Percentiles rank a stretch among this genome's conserved stretches.
Conservation (phyloP, 1,140 invertebrate species). For the Stenopsyche tienmushanensis region DNA sequence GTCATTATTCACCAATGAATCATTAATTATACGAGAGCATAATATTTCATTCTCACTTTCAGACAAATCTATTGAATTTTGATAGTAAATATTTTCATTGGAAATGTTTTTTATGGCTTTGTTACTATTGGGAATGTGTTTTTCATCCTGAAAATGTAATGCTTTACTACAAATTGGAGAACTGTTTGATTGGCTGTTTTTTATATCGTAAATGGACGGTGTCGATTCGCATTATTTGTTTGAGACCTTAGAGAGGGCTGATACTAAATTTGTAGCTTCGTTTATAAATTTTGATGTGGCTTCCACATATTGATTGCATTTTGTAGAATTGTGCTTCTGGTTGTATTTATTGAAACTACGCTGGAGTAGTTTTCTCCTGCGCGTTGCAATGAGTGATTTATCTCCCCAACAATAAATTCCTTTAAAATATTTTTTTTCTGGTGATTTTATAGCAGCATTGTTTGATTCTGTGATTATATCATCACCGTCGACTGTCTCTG, state of each 20-base stretch:
- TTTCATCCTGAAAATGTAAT: slow-evolving; percentile 38
- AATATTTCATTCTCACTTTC: too few species aligned
- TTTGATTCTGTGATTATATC: neutral
- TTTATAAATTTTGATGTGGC: slow-evolving; percentile 35
- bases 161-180: slow-evolving; percentile 37
- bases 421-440: slow-evolving; percentile 25
- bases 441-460: neutral
- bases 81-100: too few species aligned
- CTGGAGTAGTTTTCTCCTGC: slow-evolving; percentile 14
- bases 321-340: slow-evolving; percentile 1
- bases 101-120: too few species aligned
- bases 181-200: slow-evolving; percentile 6
- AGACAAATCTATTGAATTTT: neutral
- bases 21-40: slow-evolving; percentile 40
- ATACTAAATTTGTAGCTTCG: slow-evolving; percentile 36
- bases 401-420: slow-evolving; percentile 37
- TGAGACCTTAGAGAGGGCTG: slow-evolving; percentile 21
- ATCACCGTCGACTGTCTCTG: slow-evolving; percentile 17
- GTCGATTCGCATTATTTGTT: slow-evolving; percentile 8
- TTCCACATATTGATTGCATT: slow-evolving; percentile 35
- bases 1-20: slow-evolving; percentile 36
- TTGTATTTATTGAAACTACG: too few species aligned
- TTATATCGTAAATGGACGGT: too few species aligned
- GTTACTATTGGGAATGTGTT: neutral
- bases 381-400: slow-evolving; percentile 5